Evolutionary conservation across 2,113 vertebrate genomes (phyloP), one percentile per base, ranked within the genome.

Genomic region (Morone saxatilis): DNA sequence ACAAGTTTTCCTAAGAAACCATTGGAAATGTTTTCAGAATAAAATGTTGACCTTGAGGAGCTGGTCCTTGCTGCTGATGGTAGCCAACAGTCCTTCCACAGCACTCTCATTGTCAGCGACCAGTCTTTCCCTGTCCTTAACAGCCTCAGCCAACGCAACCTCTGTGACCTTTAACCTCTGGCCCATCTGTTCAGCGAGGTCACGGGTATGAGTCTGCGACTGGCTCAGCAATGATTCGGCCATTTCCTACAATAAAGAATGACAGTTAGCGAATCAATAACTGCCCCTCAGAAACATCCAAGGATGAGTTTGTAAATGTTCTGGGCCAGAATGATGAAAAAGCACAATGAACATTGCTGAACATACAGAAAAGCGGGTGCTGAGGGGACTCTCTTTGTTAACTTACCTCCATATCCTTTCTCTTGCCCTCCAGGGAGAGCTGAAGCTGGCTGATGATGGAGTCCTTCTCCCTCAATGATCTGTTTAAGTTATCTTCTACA

Each of bases 361-460:
- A 69, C 7, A 51, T 36, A 45, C 25, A 73, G 17, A 38, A 71
- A 16, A 54, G 25, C 0, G 5, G 14, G 5, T 38, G 62, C 50
- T n/a, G 45, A 10, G 11, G 10, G 10, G 25, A 43, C 13, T 38
- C 13, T 41, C 13, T 60, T 50, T 22, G 12, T 38, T 7, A 41
- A 74, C 78, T 91, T 73, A 98, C 98, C 95, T 97, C 96, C 56
- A 97, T 88, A 71, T 96, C 96, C 68, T 94, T 95, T 45, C 91
- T 93, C 88, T 95, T 96, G 68, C 93, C 93, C 83, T 96, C 91
- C 79, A 96, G 90, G 68, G 93, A 86, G 86, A 94, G 94, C 73
- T 95, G 94, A 4, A 96, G 94, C 47, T 97, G 96, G 78, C 95
- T 94, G 81, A 96, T 95, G 60, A 95, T 95, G 83, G 95, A 88